phyloP scores from a whole-genome alignment of 2,888 invertebrate genomes.

The Spilarctia lutea region DNA sequence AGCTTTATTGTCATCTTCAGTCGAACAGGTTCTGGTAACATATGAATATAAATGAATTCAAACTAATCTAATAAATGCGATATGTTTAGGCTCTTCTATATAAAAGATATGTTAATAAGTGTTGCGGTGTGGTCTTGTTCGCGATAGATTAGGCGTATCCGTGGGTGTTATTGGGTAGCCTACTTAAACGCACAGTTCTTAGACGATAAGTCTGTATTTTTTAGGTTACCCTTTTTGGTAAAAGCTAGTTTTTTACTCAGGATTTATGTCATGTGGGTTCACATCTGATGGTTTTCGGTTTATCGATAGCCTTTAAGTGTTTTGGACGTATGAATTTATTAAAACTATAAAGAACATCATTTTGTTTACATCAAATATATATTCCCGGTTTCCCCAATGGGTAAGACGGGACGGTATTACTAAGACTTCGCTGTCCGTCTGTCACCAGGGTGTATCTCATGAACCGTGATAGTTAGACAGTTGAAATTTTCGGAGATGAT shows the following conservation, averaged over 20 bases:
- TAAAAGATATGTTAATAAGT: conserved; percentile 19
- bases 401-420: too few relatives aligned
- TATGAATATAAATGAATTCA: conserved; percentile 24
- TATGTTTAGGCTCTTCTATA: conserved; percentile 19
- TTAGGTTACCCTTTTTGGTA: not conserved
- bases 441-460: too few relatives aligned
- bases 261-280: not conserved
- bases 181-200: not conserved
- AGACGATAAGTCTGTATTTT: not conserved
- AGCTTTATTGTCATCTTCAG: conserved; percentile 32
- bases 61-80: conserved; percentile 7
- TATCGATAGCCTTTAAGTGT: not conserved
- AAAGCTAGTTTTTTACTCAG: not conserved
- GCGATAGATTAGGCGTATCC: conserved; percentile 1
- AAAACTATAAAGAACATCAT: not conserved
- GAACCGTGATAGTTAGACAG: too few relatives aligned
- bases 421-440: too few relatives aligned
- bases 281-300: not conserved
- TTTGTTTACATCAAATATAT: too few relatives aligned
- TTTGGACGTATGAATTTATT: conserved; percentile 26
- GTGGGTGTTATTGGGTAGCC: conserved; percentile 8
- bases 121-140: not conserved
- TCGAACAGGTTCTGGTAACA: conserved; percentile 30
- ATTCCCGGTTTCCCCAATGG: too few relatives aligned
- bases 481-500: too few relatives aligned